Evolutionary conservation across 2,113 vertebrate genomes (phyloP), one percentile per base, ranked within the genome.

Genomic region (Mobula birostris): DNA sequence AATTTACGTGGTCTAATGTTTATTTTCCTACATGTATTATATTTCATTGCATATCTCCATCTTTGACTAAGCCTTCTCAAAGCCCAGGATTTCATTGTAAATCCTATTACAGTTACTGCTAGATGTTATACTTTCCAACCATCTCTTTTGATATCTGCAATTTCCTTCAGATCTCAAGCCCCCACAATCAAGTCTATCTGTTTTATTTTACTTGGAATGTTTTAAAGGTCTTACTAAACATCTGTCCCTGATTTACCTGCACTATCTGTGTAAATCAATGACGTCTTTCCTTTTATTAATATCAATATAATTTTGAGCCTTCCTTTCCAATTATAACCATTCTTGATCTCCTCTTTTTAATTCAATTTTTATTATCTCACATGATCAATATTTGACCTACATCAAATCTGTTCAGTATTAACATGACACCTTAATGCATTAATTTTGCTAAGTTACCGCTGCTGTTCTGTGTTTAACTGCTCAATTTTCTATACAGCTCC

Each of bases 111-210:
- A 90, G 15, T 32, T 32, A 66, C 85, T 90, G 29, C 85, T 66
- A 90, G 7, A 66, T 19, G n/a, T n/a, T 19, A 19, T 36, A 66
- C 61, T 8, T 66, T 36, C 85, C n/a, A 32, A 68, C 61, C n/a
- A 90, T 32, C n/a, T 90, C 85, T 90, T 90, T 90, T 32, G 85
- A 90, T 90, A n/a, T 32, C 29, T 36, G n/a, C 58, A 88, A 63
- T 88, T 88, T 66, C 61, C 85, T 63, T 58, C 56, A 88, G 58
- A 88, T 61, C 58, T 27, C 83, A 88, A 83, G 83, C n/a, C 9
- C 27, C 27, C 27, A 27, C 61, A 66, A 17, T 0, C 29, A 36
- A 32, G 5, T 15, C 58, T 66, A 66, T 88, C n/a, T 66, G 58
- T 63, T 66, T n/a, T 66, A 88, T 32, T 66, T 88, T 90, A 90